Percentiles rank a stretch among this genome's conserved stretches.
These are phyloP conservation scores for Anolis carolinensis DNA, from an alignment of 2,113 vertebrate genomes.

Conservation along the genomic window DNA sequence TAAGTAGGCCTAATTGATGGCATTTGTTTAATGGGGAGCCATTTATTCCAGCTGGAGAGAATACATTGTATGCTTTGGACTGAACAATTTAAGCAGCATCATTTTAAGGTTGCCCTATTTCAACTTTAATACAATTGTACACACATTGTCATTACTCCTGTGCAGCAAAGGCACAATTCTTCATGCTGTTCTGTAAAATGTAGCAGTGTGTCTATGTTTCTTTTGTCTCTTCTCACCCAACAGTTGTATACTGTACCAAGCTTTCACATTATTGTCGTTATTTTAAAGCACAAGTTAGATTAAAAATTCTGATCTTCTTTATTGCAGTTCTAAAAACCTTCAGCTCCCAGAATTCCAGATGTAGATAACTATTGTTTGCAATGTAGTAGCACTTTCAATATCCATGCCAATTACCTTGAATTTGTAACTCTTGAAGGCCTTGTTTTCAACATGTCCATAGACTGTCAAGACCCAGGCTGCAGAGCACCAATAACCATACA, in stretches of 20 bases:
- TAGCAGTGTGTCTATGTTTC: background rate
- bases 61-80: background rate
- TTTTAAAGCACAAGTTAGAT: no score
- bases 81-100: conserved; percentile 3
- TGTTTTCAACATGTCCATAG: background rate
- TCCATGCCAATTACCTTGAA: background rate
- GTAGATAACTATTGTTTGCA: background rate
- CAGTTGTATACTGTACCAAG: background rate
- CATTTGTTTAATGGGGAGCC: conserved; percentile 44
- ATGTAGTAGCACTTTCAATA: background rate
- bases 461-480: no score
- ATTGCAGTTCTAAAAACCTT: background rate
- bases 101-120: conserved; percentile 39
- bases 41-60: conserved; percentile 8
- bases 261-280: background rate
- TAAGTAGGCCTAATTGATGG: conserved; percentile 47
- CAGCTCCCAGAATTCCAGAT: background rate
- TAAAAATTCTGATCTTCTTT: background rate
- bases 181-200: background rate
- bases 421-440: background rate
- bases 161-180: background rate
- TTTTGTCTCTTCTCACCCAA: background rate
- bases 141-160: conserved; percentile 15
- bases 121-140: conserved; percentile 16
- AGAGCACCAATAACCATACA: no score